Percentiles rank a stretch among this genome's conserved stretches.
phyloP scores from a whole-genome alignment of 2,797 vertebrate species.

The Phataginus tricuspis region DNA sequence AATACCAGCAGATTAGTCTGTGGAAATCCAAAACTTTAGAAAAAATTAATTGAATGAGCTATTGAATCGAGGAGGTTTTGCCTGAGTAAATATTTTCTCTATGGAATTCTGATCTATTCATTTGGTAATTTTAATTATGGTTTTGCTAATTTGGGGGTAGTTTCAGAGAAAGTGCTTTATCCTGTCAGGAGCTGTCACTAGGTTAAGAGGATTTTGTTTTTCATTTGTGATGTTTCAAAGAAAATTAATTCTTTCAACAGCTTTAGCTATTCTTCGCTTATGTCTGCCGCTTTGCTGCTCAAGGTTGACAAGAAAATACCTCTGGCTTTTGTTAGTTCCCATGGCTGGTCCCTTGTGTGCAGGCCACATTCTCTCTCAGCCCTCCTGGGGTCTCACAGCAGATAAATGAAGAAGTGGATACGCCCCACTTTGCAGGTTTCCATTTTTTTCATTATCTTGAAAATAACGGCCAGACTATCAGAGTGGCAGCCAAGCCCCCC shows the following conservation, averaged over 20 bases:
- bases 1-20: conserved; percentile 78
- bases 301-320: conserved; percentile 73
- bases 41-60: conserved; percentile 83
- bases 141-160: conserved; percentile 71
- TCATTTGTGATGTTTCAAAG: conserved; percentile 79
- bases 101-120: conserved; percentile 81
- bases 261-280: conserved; percentile 79
- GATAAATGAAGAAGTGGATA: background rate
- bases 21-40: conserved; percentile 80
- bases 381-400: background rate
- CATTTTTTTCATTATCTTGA: background rate
- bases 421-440: background rate
- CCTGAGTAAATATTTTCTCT: conserved; percentile 84
- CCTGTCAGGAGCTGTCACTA: conserved; percentile 71
- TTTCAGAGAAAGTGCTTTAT: conserved; percentile 65
- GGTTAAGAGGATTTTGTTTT: conserved; percentile 83
- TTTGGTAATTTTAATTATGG: conserved; percentile 80
- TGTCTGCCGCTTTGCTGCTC: conserved; percentile 64
- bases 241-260: conserved; percentile 78
- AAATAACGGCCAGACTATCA: background rate
- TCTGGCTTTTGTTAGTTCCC: conserved; percentile 77
- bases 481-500: background rate
- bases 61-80: conserved; percentile 84
- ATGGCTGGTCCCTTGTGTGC: conserved; percentile 53
- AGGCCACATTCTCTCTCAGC: conserved; percentile 70